A percentile compares a stretch with the other conserved stretches of the same genome.
phyloP scores from a whole-genome alignment of 2,888 invertebrate species.

The Artemia sp. region DNA sequence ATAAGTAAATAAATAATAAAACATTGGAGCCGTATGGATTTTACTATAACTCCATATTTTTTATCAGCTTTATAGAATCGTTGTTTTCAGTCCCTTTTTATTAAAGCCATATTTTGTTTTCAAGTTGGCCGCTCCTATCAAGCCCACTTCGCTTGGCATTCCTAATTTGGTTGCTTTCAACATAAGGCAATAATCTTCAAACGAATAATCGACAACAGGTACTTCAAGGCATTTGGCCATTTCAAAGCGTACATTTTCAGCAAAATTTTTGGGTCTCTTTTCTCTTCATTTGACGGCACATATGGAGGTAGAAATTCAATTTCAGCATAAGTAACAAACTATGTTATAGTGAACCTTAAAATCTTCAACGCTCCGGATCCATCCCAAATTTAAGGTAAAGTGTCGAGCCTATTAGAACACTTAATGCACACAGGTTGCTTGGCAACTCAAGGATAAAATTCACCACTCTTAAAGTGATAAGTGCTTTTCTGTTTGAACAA shows the following conservation, averaged over 20 bases:
- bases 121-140: slow-evolving; percentile 62
- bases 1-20: too few species aligned
- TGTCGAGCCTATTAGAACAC: slow-evolving; percentile 74
- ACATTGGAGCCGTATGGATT: too few species aligned
- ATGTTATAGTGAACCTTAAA: slow-evolving; percentile 72
- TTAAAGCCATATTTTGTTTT: slow-evolving; percentile 57
- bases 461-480: slow-evolving; percentile 71
- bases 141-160: slow-evolving; percentile 51
- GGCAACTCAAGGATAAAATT: slow-evolving; percentile 86
- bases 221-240: slow-evolving; percentile 80
- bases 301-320: slow-evolving; percentile 86
- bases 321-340: slow-evolving; percentile 69
- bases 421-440: slow-evolving; percentile 83
- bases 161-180: slow-evolving; percentile 64
- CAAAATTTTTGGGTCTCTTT: slow-evolving; percentile 71
- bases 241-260: slow-evolving; percentile 66
- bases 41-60: slow-evolving; percentile 30
- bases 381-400: slow-evolving; percentile 86
- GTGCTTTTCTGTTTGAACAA: slow-evolving; percentile 64
- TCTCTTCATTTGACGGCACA: slow-evolving; percentile 67
- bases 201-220: slow-evolving; percentile 76
- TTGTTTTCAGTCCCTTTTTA: slow-evolving; percentile 35
- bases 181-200: slow-evolving; percentile 74
- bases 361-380: slow-evolving; percentile 63
- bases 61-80: slow-evolving; percentile 28